Evolutionary conservation across 2,797 vertebrate species (phyloP).

Genomic region (Coendou prehensilis): DNA sequence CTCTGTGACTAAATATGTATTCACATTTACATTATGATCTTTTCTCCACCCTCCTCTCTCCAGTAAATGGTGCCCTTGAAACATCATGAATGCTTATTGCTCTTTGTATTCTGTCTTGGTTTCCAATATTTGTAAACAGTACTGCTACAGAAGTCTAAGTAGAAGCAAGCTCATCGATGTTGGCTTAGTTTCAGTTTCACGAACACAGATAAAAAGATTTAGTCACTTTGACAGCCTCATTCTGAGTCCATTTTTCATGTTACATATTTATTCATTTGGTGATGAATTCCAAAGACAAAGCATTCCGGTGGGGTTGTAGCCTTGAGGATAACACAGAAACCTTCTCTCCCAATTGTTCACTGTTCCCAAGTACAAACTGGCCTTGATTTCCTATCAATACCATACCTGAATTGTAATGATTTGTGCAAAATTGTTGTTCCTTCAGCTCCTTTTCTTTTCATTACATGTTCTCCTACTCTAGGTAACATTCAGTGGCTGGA

Average conservation of each 20-base stretch:
- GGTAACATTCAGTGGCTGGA: constrained; percentile 27
- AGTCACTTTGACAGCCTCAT: neutral
- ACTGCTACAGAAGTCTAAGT: neutral
- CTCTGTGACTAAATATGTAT: neutral
- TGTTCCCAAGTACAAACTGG: neutral
- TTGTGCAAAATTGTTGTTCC: constrained; percentile 8
- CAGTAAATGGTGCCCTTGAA: neutral
- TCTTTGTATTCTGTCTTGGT: neutral
- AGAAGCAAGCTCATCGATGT: neutral
- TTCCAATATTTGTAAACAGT: neutral
- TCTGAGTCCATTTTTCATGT: constrained; percentile 28
- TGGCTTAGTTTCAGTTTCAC: neutral
- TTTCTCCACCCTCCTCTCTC: neutral
- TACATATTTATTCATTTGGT: constrained; percentile 28
- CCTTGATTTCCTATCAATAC: neutral
- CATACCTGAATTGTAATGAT: neutral
- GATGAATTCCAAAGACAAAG: constrained; percentile 9
- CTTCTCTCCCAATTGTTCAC: neutral
- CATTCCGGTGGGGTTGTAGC: neutral
- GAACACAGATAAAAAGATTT: neutral
- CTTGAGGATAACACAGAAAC: neutral
- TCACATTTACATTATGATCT: neutral
- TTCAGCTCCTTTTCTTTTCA: constrained; percentile 18
- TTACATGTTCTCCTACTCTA: neutral
- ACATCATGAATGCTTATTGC: neutral